These are phyloP conservation scores for Cisticola juncidis DNA, from an alignment of 2,113 vertebrate genomes.

Conservation along the genomic window DNA sequence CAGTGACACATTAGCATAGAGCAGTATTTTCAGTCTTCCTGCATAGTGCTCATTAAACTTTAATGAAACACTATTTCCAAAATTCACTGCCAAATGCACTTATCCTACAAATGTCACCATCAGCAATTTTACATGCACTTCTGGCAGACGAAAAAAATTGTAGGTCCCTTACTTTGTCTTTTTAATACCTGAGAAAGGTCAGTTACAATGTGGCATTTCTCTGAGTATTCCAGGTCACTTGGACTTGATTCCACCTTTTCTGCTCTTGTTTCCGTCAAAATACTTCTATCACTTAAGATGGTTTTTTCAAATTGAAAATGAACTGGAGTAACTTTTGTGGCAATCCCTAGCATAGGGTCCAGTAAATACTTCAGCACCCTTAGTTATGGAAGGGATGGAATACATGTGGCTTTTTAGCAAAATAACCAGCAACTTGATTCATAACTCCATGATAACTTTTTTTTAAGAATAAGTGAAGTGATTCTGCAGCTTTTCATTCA, in stretches of 20 bases:
- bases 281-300: not conserved
- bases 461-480: not conserved
- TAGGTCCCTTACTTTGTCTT: not conserved
- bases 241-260: not conserved
- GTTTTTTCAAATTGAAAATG: not conserved
- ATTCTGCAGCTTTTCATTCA: not conserved
- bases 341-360: accelerated
- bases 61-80: constrained; percentile 49
- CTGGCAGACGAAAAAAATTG: not conserved
- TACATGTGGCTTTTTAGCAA: not conserved
- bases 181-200: not conserved
- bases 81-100: constrained; percentile 51
- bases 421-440: not conserved
- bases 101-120: constrained; percentile 48
- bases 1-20: constrained; percentile 28
- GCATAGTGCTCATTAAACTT: constrained; percentile 42
- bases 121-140: constrained; percentile 28
- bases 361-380: not conserved
- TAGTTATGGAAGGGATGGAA: not conserved
- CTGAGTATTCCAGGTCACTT: not conserved
- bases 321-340: not conserved
- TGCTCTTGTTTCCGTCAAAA: not conserved
- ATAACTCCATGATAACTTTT: not conserved
- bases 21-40: constrained; percentile 29
- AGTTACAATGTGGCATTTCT: not conserved